Base-by-base conservation (phyloP, 2,797 vertebrate genomes). In the Paramormyrops hopkinsi region DNA sequence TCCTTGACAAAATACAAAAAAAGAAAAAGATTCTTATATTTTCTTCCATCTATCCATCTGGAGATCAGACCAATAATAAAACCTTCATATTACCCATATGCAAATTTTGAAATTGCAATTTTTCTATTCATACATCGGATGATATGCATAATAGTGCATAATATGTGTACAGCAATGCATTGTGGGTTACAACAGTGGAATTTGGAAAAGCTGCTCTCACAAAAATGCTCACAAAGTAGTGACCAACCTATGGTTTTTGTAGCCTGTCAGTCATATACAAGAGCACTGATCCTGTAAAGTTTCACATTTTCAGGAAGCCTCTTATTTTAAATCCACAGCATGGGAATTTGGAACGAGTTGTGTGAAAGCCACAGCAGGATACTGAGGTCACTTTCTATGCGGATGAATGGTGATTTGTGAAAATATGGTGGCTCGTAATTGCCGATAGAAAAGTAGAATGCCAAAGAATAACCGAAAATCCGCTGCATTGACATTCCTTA, bases 291-390 rank as follows among this genome's bases (percentile, higher is more conserved):
- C 62, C 41, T 51, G 44, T 50, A 37, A 22, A 50, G 46, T 69
- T 33, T 25, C 62, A 48, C 12, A 22, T 14, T 48, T 88, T 65
- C 65, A 29, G 56, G 65, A 73, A 46, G 62, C 59, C 62, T 65
- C 48, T 88, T 22, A 56, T 88, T 88, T 88, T 25, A 69, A 7
- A 29, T 88, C 46, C 59, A 51, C 62, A 50, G 59, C 14, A 65
- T 4, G 44, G 62, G n/a, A 46, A 69, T 73, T 73, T 88, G 44
- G 46, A 88, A 37, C 14, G 46, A 73, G 25, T 50, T 25, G 4
- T 88, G 41, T 69, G 14, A 14, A 65, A 73, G 7, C 87, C 59
- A 50, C 87, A 48, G 41, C 87, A 73, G 87, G 87, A 88, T 88
- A 29, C 87, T 73, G 87, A 46, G 87, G 87, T 73, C 44, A 48